phyloP scores from a whole-genome alignment of 2,888 invertebrate genomes.

The Leucophenga maculata region DNA sequence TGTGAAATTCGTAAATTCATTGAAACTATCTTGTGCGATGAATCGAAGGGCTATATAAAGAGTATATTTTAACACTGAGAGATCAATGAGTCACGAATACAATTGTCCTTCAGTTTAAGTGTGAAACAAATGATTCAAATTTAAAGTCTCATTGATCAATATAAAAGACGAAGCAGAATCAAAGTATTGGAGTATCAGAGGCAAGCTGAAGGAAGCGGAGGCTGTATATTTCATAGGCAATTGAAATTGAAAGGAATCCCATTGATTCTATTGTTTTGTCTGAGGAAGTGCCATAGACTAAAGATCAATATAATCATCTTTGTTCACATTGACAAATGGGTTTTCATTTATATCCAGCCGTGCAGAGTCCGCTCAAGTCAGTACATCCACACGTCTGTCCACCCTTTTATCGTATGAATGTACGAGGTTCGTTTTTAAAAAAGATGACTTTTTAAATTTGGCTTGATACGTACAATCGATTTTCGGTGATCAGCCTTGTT shows the following conservation, averaged over 20 bases:
- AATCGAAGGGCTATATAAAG: too few species aligned
- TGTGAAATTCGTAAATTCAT: neutral
- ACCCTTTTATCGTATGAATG: too few species aligned
- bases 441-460: too few species aligned
- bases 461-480: too few species aligned
- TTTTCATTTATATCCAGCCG: constrained; percentile 12
- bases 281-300: neutral
- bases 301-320: constrained; percentile 6
- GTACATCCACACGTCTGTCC: neutral
- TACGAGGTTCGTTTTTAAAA: too few species aligned
- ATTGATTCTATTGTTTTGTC: too few species aligned
- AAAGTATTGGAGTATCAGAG: neutral
- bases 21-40: too few species aligned
- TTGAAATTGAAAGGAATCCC: neutral
- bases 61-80: too few species aligned
- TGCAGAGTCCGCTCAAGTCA: constrained; percentile 37
- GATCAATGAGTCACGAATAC: neutral
- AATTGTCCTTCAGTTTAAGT: constrained; percentile 31
- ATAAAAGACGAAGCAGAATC: constrained; percentile 37
- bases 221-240: neutral
- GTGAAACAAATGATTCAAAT: constrained; percentile 44
- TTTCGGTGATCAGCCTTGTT: too few species aligned
- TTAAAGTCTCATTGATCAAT: constrained; percentile 53
- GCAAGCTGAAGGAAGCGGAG: neutral
- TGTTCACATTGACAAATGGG: constrained; percentile 14